These are phyloP conservation scores for Eupeodes luniger DNA, from an alignment of 2,888 invertebrate species.

Conservation along the genomic window DNA sequence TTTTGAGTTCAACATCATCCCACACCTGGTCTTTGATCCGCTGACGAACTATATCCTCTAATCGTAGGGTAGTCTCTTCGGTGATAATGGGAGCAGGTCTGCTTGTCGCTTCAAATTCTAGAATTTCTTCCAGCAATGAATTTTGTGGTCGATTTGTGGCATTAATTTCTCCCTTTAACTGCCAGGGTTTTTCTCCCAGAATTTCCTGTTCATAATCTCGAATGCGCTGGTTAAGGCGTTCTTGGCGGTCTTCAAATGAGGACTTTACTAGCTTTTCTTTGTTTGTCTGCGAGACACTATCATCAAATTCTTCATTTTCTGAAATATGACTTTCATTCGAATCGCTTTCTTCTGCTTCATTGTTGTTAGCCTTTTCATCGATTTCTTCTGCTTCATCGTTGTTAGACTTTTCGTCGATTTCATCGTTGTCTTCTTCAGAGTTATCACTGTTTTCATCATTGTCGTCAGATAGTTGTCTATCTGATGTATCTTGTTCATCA, in stretches of 20 bases:
- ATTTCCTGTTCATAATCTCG: conserved; percentile 89
- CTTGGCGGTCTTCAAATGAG: conserved; percentile 90
- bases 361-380: conserved; percentile 50
- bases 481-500: conserved; percentile 81
- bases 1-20: conserved; percentile 96
- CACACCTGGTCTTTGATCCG: conserved; percentile 96
- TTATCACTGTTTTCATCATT: conserved; percentile 78
- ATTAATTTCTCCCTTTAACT: conserved; percentile 94
- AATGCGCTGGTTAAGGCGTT: conserved; percentile 89
- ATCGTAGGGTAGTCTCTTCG: conserved; percentile 92
- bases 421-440: conserved; percentile 77
- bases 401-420: conserved; percentile 56
- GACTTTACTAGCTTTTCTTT: conserved; percentile 84
- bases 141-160: conserved; percentile 93
- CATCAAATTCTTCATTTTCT: conserved; percentile 76
- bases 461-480: conserved; percentile 71
- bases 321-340: conserved; percentile 1
- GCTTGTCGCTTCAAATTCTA: conserved; percentile 94
- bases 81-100: conserved; percentile 96
- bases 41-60: conserved; percentile 96
- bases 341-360: background rate
- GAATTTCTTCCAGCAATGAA: conserved; percentile 95
- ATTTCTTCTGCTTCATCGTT: conserved; percentile 46
- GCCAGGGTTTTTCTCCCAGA: conserved; percentile 95
- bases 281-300: conserved; percentile 69